These are phyloP conservation scores for Palythoa grandis DNA, from an alignment of 92 coral and sea anemone species.

Conservation along the genomic window DNA sequence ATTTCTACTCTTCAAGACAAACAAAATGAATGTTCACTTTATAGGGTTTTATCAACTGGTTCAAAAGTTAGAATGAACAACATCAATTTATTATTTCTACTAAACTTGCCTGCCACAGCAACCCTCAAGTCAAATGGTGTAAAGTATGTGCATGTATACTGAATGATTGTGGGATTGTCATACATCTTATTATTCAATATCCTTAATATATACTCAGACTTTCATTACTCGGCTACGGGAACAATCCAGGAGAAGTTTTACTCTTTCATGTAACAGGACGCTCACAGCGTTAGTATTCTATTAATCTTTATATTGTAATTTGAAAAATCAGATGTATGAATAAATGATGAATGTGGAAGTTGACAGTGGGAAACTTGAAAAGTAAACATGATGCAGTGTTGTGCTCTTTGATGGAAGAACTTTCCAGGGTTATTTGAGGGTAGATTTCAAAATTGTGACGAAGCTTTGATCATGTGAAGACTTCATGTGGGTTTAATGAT, in stretches of 20 bases:
- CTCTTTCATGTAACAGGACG: slow-evolving; percentile 64
- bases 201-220: slow-evolving; percentile 56
- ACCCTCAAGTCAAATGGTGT: not conserved
- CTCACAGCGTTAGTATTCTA: slow-evolving; percentile 62
- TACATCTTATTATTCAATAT: not conserved
- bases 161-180: too few relatives aligned
- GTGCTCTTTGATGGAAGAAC: not conserved
- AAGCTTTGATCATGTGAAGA: not conserved
- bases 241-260: slow-evolving; percentile 70
- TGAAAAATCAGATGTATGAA: not conserved
- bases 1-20: too few relatives aligned
- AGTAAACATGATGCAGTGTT: not conserved
- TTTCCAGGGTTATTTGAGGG: not conserved
- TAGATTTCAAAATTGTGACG: not conserved
- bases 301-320: not conserved
- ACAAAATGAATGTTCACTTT: too few relatives aligned
- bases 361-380: not conserved
- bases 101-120: too few relatives aligned
- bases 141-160: not conserved
- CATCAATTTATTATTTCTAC: too few relatives aligned
- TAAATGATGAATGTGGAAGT: not conserved
- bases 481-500: not conserved
- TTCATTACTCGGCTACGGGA: slow-evolving; percentile 75
- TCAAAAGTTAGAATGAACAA: too few relatives aligned
- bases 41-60: too few relatives aligned